Base-by-base conservation (phyloP, 2,113 vertebrate genomes). In the Synchiropus splendidus region DNA sequence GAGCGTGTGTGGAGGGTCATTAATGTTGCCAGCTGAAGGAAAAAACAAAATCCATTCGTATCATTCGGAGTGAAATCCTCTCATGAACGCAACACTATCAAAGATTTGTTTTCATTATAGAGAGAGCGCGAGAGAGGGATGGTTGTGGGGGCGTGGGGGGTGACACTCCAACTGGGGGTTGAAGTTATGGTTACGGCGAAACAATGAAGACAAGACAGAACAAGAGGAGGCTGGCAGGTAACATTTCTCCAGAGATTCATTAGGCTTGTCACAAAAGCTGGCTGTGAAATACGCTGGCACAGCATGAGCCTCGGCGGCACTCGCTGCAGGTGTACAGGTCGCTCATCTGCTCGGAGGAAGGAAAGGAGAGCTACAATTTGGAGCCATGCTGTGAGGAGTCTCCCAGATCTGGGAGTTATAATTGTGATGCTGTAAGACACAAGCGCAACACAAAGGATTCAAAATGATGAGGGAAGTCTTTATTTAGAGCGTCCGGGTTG, bases 131-230 rank as follows among this genome's bases (percentile, higher is more conserved):
- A n/a, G n/a, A n/a, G n/a, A n/a, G n/a, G n/a, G n/a, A n/a, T n/a
- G n/a, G n/a, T n/a, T n/a, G n/a, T n/a, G n/a, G n/a, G n/a, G n/a
- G n/a, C n/a, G n/a, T n/a, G n/a, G n/a, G n/a, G n/a, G n/a, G n/a
- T n/a, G n/a, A n/a, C n/a, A n/a, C n/a, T n/a, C n/a, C n/a, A n/a
- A n/a, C n/a, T n/a, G n/a, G n/a, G n/a, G n/a, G n/a, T n/a, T n/a
- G n/a, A n/a, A n/a, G n/a, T n/a, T n/a, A n/a, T n/a, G n/a, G n/a
- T n/a, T n/a, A 45, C 6, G 39, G 45, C 42, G 56, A 49, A 71
- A 78, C 70, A 78, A 74, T 72, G 61, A 68, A 70, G 67, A 79
- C 72, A 74, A 79, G 77, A 76, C 61, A 39, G 61, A 76, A 78
- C 74, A 76, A 49, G 74, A 72, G 63, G 44, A 39, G 46, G 45